Percentiles rank a stretch among this genome's conserved stretches.
Evolutionary conservation across 1,140 invertebrate genomes (phyloP).

Genomic region (Heliothis subflexa): DNA sequence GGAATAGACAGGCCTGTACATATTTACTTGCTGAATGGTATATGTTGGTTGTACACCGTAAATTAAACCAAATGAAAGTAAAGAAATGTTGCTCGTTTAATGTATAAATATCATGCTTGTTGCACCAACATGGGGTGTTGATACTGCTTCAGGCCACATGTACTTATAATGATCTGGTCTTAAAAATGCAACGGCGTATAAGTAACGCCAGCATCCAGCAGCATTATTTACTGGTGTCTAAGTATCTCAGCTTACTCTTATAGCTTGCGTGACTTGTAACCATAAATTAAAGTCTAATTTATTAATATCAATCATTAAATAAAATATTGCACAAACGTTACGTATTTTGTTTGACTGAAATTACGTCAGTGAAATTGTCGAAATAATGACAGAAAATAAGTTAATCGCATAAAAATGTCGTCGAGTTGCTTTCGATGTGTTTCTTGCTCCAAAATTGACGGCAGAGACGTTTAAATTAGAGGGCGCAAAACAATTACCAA

Average conservation of each 20-base stretch:
- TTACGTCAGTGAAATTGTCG: constrained; percentile 3
- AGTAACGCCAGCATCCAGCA: constrained; percentile 11
- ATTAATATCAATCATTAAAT: background rate
- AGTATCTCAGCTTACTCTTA: constrained; percentile 18
- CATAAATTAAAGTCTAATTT: background rate
- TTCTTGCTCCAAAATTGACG: constrained; percentile 33
- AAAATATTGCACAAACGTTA: background rate
- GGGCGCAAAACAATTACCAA: constrained; percentile 69
- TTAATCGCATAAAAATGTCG: constrained; percentile 39
- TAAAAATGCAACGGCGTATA: constrained; percentile 27
- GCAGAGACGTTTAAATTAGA: constrained; percentile 67
- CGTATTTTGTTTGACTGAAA: constrained; percentile 12
- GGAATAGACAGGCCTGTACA: constrained; percentile 42
- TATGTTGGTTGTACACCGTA: constrained; percentile 12
- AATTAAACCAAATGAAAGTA: constrained; percentile 40
- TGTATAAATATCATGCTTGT: constrained; percentile 26
- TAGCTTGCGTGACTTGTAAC: constrained; percentile 21
- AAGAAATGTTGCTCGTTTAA: constrained; percentile 32
- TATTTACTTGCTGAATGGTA: constrained; percentile 15
- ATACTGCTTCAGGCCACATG: constrained; percentile 32
- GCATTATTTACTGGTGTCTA: constrained; percentile 31
- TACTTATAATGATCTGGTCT: constrained; percentile 42
- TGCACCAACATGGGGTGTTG: constrained; percentile 41
- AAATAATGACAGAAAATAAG: constrained; percentile 41
- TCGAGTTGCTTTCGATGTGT: constrained; percentile 13